phyloP scores from a whole-genome alignment of 1,140 invertebrate species.

The Phortica variegata region DNA sequence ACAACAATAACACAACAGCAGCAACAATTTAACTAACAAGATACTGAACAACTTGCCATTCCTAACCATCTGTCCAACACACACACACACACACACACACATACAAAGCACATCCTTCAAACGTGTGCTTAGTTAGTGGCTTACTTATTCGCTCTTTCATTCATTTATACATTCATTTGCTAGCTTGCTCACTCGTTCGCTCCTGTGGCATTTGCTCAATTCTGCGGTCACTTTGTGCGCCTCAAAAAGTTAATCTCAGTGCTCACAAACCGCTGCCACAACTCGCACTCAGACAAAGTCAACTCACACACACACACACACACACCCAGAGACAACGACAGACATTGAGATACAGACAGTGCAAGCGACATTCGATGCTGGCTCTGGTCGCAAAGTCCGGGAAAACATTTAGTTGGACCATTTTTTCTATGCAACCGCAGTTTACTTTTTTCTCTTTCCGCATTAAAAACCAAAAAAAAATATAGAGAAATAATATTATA shows the following conservation, averaged over 20 bases:
- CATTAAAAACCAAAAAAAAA: no score
- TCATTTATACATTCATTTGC: no score
- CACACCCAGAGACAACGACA: background rate
- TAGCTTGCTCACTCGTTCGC: no score
- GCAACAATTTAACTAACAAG: no score
- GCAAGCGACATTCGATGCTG: background rate
- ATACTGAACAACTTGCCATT: no score
- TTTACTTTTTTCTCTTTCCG: no score
- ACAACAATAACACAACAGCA: conserved; percentile 21
- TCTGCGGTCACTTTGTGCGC: conserved; percentile 52
- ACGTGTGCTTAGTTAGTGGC: no score
- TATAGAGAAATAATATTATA: no score
- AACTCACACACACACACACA: background rate
- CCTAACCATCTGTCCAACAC: conserved; percentile 17
- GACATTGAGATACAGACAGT: background rate
- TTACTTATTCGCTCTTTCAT: no score
- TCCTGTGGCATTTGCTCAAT: no score
- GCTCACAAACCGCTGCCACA: conserved; percentile 34
- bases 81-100: conserved; percentile 36
- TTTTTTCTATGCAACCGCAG: conserved; percentile 33
- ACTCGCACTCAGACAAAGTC: conserved; percentile 20
- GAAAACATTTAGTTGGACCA: conserved; percentile 43
- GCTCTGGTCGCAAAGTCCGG: conserved; percentile 4
- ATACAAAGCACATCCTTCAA: no score
- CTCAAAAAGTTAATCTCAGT: conserved; percentile 51